Base-by-base conservation (phyloP, 1,140 invertebrate genomes). In the Cheumatopsyche charites region DNA sequence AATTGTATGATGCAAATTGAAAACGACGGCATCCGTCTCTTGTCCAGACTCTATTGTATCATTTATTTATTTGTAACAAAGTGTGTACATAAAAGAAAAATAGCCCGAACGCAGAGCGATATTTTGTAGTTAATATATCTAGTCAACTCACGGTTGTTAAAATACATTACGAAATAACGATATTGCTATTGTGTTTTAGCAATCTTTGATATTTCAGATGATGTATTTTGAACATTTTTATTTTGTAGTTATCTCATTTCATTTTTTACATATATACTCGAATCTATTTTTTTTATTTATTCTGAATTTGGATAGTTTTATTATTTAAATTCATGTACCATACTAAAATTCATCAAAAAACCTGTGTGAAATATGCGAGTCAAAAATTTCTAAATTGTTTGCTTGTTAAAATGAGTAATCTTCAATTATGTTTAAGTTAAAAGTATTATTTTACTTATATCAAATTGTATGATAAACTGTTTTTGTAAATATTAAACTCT, bases 71-170 rank as follows among this genome's bases (percentile, higher is more conserved):
- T 41, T 9, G 12, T 17, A 41, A 15, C 6, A 42, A 41, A 70
- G 25, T 58, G 55, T 25, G 19, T 26, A 58, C 25, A 23, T 58
- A 58, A 9, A 55, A 17, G 1, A 15, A 19, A 52, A 52, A 52
- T 17, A 6, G n/a, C 47, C n/a, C 47, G 19, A 15, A 15, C 47
- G 19, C 19, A n/a, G 45, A 47, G 45, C 45, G 45, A 47, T n/a
- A 4, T 52, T 19, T 17, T 17, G 47, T 52, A 52, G 47, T 52
- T 52, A 52, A 6, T 47, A 6, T n/a, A 47, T 58, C 55, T 58
- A 58, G 55, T 58, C 55, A 58, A 58, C 15, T 52, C 47, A 17
- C 19, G 47, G 47, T 52, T 52, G 47, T 52, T 17, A 45, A 45
- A 45, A 45, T 45, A 17, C 6, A 17, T 52, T 1, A 52, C 19